phyloP scores from a whole-genome alignment of 2,797 vertebrate species.

The Benthosema pterotum region DNA sequence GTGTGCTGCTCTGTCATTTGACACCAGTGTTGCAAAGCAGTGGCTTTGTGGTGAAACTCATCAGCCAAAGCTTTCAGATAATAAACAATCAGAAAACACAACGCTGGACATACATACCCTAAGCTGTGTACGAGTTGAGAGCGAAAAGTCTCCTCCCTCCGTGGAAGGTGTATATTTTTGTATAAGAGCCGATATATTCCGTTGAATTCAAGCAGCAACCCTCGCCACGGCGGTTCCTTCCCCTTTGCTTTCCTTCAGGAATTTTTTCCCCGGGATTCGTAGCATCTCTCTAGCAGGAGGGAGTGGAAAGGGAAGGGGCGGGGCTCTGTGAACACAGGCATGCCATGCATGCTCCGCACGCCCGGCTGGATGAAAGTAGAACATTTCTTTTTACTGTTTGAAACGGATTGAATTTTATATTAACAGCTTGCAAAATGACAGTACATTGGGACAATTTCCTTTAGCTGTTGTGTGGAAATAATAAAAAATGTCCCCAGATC shows the following conservation, averaged over 20 bases:
- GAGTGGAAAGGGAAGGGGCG: slow-evolving; percentile 45
- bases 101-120: slow-evolving; percentile 58
- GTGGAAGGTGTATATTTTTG: neutral
- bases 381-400: too few relatives aligned
- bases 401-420: too few relatives aligned
- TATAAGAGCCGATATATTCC: neutral
- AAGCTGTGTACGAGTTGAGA: neutral
- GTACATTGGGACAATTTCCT: too few relatives aligned
- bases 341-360: too few relatives aligned
- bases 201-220: slow-evolving; percentile 11
- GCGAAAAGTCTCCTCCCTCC: neutral
- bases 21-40: slow-evolving; percentile 54
- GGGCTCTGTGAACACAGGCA: slow-evolving; percentile 14
- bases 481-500: too few relatives aligned
- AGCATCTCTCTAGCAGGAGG: slow-evolving; percentile 46
- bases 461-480: too few relatives aligned
- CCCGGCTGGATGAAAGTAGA: too few relatives aligned
- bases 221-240: slow-evolving; percentile 19
- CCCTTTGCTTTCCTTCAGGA: slow-evolving; percentile 32
- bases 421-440: too few relatives aligned
- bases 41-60: slow-evolving; percentile 40
- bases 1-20: slow-evolving; percentile 54
- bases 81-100: slow-evolving; percentile 5
- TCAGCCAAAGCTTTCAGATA: slow-evolving; percentile 13
- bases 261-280: slow-evolving; percentile 52